A percentile compares a stretch with the other conserved stretches of the same genome.
phyloP scores from a whole-genome alignment of 2,113 vertebrate genomes.

The Benthochromis sp. region DNA sequence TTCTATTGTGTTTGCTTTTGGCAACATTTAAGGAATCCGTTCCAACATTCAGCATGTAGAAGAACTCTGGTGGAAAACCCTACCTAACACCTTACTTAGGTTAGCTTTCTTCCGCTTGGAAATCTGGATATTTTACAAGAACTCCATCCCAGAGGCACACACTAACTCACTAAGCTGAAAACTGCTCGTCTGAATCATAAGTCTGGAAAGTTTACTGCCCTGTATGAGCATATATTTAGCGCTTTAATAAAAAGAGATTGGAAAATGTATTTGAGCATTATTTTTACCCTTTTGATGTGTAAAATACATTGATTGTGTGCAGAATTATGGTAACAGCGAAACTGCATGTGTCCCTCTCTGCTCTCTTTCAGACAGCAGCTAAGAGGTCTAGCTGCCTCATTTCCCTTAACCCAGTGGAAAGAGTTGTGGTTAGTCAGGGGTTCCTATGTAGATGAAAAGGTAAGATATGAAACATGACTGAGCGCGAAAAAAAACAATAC shows the following conservation, averaged over 20 bases:
- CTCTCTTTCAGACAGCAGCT: neutral
- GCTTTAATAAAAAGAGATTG: neutral
- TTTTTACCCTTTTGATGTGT: neutral
- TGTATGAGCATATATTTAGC: neutral
- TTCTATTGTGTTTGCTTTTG: neutral
- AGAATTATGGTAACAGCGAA: neutral
- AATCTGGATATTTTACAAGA: neutral
- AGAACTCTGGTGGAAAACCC: neutral
- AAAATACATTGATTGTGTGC: neutral
- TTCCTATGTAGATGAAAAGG: slow-evolving; percentile 59
- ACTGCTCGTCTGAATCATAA: neutral
- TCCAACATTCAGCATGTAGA: neutral
- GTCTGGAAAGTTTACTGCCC: neutral
- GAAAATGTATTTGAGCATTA: neutral
- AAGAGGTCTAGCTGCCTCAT: neutral
- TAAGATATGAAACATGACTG: slow-evolving; percentile 40
- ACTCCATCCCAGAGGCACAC: neutral
- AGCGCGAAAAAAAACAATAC: neutral
- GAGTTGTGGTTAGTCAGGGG: slow-evolving; percentile 71
- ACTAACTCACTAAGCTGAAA: neutral
- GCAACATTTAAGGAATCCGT: neutral
- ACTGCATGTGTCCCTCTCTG: neutral
- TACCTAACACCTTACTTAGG: neutral
- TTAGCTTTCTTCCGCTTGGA: neutral
- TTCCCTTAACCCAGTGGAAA: slow-evolving; percentile 70